Percentiles rank a stretch among this genome's conserved stretches.
Evolutionary conservation across 2,113 vertebrate species (phyloP).

Genomic region (Trematomus loennbergii): DNA sequence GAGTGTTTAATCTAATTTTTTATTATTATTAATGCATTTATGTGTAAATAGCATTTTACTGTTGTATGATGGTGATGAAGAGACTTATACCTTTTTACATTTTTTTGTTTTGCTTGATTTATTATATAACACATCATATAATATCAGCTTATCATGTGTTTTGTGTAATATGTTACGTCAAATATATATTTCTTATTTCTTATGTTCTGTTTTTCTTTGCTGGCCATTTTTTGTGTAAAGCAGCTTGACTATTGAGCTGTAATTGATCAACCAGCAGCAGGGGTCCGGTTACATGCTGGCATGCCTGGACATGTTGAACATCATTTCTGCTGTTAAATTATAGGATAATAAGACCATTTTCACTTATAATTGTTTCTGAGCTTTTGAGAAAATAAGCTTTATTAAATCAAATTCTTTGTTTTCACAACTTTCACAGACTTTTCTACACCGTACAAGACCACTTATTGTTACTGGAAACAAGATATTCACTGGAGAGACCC

Average conservation of each 20-base stretch:
- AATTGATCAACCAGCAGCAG: neutral
- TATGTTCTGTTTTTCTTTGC: neutral
- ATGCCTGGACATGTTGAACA: conserved; percentile 5
- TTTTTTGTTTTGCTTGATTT: neutral
- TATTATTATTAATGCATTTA: neutral
- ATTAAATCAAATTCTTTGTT: neutral
- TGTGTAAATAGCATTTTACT: neutral
- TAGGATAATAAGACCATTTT: neutral
- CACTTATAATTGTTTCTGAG: too few species aligned
- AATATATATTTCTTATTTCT: neutral
- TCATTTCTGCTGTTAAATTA: neutral
- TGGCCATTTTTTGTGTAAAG: neutral
- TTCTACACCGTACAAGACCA: conserved; percentile 13
- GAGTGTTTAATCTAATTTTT: neutral
- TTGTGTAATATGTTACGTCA: neutral
- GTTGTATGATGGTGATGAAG: neutral
- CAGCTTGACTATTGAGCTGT: neutral
- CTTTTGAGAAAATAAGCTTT: neutral
- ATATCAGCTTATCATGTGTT: neutral
- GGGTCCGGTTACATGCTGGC: neutral
- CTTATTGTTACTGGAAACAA: conserved; percentile 46
- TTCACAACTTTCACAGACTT: neutral
- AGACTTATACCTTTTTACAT: neutral
- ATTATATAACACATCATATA: neutral
- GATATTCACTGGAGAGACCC: conserved; percentile 49